Conservation (phyloP, 2,888 invertebrate genomes). For the Drosophila affinis region DNA sequence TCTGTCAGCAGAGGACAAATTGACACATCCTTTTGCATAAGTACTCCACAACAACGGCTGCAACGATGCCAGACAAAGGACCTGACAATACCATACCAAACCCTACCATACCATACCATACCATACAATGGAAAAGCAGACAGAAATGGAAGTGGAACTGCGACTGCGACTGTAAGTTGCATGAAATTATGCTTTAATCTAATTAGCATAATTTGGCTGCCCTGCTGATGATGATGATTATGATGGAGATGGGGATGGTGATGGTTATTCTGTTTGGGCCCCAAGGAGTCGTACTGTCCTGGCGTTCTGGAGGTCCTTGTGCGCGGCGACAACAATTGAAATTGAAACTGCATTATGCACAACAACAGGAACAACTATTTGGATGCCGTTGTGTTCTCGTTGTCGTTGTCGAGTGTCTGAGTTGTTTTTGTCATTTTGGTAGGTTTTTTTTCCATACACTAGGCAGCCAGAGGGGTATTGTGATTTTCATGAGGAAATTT, state of each 20-base stretch:
- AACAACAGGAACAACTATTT: conserved; percentile 53
- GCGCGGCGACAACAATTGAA: conserved; percentile 70
- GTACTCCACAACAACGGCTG: conserved; percentile 38
- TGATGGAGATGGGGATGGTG: conserved; percentile 19
- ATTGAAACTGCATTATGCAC: conserved; percentile 78
- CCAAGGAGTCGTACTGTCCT: conserved; percentile 42
- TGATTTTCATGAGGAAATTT: neutral
- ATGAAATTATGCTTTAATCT: conserved; percentile 80
- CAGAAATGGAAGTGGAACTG: conserved; percentile 38
- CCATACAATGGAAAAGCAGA: conserved; percentile 33
- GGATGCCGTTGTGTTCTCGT: conserved; percentile 14
- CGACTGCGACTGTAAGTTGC: conserved; percentile 66
- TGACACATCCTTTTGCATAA: conserved; percentile 52
- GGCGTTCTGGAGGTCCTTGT: conserved; percentile 24
- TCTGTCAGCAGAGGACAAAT: conserved; percentile 53
- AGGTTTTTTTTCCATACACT: neutral
- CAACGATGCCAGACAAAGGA: conserved; percentile 3
- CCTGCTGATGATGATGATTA: conserved; percentile 59
- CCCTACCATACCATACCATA: conserved; percentile 22
- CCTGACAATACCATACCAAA: conserved; percentile 20
- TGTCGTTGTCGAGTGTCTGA: neutral
- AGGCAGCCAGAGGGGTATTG: neutral
- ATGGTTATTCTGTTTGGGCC: conserved; percentile 32
- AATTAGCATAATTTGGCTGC: conserved; percentile 80
- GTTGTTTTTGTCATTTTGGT: neutral